Conservation (phyloP, 1,140 invertebrate genomes). For the Mycetomoellerius zeteki region DNA sequence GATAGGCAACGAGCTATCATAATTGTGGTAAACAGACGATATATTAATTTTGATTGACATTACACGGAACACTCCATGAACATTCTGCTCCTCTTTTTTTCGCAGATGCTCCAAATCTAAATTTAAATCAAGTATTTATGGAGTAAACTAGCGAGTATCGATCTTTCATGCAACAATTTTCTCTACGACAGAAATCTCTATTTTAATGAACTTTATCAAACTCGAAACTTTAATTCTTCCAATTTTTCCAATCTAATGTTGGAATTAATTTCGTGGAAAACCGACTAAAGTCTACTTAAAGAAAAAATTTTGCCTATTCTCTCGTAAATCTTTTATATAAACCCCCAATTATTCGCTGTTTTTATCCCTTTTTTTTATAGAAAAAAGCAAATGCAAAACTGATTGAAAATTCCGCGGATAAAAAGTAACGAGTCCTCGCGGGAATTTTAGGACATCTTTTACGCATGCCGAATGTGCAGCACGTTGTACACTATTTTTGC, state of each 20-base stretch:
- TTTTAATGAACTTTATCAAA: neutral
- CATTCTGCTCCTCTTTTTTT: neutral
- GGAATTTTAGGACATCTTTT: neutral
- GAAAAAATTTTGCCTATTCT: neutral
- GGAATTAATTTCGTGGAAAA: neutral
- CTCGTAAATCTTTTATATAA: neutral
- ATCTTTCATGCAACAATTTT: neutral
- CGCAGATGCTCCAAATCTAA: neutral
- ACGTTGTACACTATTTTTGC: conserved; percentile 8
- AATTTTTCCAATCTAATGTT: neutral
- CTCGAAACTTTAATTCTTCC: neutral
- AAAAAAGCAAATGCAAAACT: neutral
- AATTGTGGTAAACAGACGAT: neutral
- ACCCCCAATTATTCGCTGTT: neutral
- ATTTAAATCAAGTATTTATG: neutral
- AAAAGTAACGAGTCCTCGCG: neutral
- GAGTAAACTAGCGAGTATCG: too few relatives aligned
- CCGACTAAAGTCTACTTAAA: neutral
- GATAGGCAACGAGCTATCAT: neutral
- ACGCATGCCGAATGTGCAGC: neutral
- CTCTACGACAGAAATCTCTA: neutral
- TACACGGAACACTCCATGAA: neutral
- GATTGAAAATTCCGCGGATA: neutral
- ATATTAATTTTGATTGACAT: conserved; percentile 5
- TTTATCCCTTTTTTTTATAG: neutral